These are phyloP conservation scores for Anorthoa munda DNA, from an alignment of 2,888 invertebrate genomes.

Conservation along the genomic window DNA sequence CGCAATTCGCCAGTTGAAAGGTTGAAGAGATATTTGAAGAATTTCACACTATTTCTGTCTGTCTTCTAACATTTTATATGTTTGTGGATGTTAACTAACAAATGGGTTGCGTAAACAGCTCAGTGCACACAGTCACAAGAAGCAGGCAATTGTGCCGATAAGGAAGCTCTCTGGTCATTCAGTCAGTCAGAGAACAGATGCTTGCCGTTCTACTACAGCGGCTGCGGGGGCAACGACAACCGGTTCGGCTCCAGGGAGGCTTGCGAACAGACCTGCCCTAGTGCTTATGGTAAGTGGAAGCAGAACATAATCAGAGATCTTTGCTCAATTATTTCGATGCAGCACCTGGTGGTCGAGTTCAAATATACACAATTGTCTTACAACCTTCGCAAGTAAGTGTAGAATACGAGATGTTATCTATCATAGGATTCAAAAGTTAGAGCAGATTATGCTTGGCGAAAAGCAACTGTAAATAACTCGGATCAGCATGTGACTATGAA, in stretches of 20 bases:
- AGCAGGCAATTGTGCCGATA: slow-evolving; percentile 94
- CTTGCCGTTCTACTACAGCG: slow-evolving; percentile 97
- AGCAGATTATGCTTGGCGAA: neutral
- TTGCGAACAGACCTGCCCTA: slow-evolving; percentile 95
- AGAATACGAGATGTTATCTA: neutral
- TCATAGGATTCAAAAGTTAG: too few relatives aligned
- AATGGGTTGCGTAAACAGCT: slow-evolving; percentile 90
- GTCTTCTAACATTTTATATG: slow-evolving; percentile 26
- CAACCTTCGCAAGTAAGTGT: slow-evolving; percentile 8
- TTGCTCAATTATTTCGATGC: neutral
- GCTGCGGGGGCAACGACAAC: slow-evolving; percentile 97
- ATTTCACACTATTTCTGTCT: slow-evolving; percentile 14
- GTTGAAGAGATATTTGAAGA: slow-evolving; percentile 8
- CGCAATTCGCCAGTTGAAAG: neutral
- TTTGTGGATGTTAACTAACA: slow-evolving; percentile 74
- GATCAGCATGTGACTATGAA: neutral
- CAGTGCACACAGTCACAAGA: slow-evolving; percentile 94
- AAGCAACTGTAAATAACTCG: neutral
- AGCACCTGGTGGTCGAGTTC: neutral
- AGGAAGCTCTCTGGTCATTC: slow-evolving; percentile 96
- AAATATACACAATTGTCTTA: neutral
- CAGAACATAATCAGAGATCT: slow-evolving; percentile 43
- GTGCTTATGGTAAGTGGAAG: slow-evolving; percentile 94
- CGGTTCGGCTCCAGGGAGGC: slow-evolving; percentile 94
- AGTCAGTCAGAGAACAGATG: slow-evolving; percentile 96